phyloP scores from a whole-genome alignment of 2,888 invertebrate species.

The Rapana venosa region DNA sequence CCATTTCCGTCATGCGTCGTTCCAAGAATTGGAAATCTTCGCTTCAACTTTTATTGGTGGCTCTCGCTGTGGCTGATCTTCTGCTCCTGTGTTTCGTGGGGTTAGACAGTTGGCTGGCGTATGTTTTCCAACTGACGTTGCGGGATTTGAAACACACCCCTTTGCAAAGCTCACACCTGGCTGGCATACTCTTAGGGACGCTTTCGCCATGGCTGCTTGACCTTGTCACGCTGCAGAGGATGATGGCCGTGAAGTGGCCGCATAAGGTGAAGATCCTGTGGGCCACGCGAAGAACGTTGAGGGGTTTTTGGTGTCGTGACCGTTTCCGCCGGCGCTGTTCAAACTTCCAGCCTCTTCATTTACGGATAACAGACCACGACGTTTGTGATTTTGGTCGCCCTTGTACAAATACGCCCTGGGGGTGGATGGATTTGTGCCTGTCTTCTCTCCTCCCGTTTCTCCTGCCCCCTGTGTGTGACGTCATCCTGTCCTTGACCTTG shows the following conservation, averaged over 20 bases:
- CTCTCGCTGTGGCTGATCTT: not conserved
- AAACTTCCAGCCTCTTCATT: not conserved
- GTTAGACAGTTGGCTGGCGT: not conserved
- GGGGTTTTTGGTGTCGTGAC: not conserved
- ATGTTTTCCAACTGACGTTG: not conserved
- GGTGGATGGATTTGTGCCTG: not conserved
- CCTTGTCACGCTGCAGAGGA: not conserved
- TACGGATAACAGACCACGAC: not conserved
- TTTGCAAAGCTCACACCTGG: not conserved
- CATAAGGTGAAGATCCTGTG: not conserved
- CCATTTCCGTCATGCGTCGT: not conserved
- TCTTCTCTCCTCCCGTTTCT: slow-evolving; percentile 2
- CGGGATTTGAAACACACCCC: not conserved
- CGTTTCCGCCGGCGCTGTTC: not conserved
- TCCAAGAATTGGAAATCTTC: not conserved
- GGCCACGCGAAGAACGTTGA: not conserved
- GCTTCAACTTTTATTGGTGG: not conserved
- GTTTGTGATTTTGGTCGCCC: not conserved
- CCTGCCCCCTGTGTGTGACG: not conserved
- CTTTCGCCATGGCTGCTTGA: not conserved
- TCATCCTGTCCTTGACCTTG: not conserved
- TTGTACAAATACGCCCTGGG: not conserved
- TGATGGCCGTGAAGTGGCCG: not conserved
- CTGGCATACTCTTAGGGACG: no score
- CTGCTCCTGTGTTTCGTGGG: not conserved